Percentiles rank a stretch among this genome's conserved stretches.
Evolutionary conservation across 2,888 invertebrate species (phyloP).

Genomic region (Phengaris arion): DNA sequence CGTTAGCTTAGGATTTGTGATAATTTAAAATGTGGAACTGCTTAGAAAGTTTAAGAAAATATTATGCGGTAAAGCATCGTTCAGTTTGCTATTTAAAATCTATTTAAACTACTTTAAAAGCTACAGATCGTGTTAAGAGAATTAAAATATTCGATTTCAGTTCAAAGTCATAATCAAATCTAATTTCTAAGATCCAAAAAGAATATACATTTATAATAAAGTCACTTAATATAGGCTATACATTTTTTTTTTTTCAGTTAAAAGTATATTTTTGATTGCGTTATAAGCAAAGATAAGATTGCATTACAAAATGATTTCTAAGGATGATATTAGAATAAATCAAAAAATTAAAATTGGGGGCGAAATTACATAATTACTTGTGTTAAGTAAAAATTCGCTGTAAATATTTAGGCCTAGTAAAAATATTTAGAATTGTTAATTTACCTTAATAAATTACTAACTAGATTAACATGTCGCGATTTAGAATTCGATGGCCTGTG

Average conservation of each 20-base stretch:
- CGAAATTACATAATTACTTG: not conserved
- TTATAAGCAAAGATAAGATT: not conserved
- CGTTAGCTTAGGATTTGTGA: constrained; percentile 6
- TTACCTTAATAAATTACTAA: not conserved
- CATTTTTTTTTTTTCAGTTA: not conserved
- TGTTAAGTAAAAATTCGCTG: constrained; percentile 11
- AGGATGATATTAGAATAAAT: not conserved
- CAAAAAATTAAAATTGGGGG: not conserved
- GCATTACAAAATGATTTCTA: not conserved
- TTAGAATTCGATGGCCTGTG: too few species aligned
- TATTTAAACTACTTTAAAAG: not conserved
- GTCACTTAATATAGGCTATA: not conserved
- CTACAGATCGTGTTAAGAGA: constrained; percentile 7
- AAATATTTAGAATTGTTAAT: constrained; percentile 7
- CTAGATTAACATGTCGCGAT: not conserved
- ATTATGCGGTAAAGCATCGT: not conserved
- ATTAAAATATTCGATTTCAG: constrained; percentile 16
- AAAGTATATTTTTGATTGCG: not conserved
- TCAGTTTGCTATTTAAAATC: not conserved
- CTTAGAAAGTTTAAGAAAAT: not conserved
- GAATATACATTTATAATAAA: not conserved
- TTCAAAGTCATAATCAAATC: not conserved
- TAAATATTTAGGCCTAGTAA: constrained; percentile 15
- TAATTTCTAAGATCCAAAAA: not conserved
- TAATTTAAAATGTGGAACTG: not conserved